Percentiles rank a stretch among this genome's conserved stretches.
These are phyloP conservation scores for Archaeoteleia sp. DNA, from an alignment of 2,888 invertebrate genomes.

Conservation along the genomic window DNA sequence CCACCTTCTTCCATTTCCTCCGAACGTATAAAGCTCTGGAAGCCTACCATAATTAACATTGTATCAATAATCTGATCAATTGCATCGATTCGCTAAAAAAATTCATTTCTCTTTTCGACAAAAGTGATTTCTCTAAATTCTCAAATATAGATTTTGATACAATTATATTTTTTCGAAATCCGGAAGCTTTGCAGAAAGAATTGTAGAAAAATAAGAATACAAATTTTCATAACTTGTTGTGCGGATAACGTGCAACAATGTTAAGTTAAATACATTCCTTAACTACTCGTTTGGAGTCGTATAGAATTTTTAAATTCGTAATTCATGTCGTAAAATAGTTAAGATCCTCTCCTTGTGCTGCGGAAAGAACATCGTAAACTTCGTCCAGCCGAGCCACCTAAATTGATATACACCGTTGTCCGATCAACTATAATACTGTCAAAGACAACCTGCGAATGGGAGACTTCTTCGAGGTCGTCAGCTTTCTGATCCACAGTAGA, in stretches of 20 bases:
- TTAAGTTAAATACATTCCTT: too few relatives aligned
- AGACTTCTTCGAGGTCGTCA: constrained; percentile 41
- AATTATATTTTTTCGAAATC: too few relatives aligned
- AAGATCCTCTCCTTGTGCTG: constrained; percentile 2
- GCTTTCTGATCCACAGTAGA: constrained; percentile 38
- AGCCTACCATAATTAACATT: constrained; percentile 31
- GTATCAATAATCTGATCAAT: not conserved
- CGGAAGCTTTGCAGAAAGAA: too few relatives aligned
- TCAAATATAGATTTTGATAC: too few relatives aligned
- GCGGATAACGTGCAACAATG: too few relatives aligned
- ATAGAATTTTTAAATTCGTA: constrained; percentile 6
- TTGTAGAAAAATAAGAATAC: too few relatives aligned
- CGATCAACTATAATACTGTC: constrained; percentile 40
- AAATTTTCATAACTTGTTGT: too few relatives aligned
- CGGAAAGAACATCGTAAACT: constrained; percentile 17
- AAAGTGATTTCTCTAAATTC: too few relatives aligned
- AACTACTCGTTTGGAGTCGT: constrained; percentile 2
- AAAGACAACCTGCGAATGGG: constrained; percentile 28
- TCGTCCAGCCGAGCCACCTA: constrained; percentile 6
- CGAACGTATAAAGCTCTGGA: constrained; percentile 15
- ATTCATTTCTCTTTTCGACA: too few relatives aligned
- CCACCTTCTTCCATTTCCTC: constrained; percentile 43
- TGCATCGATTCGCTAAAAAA: too few relatives aligned
- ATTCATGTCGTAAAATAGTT: constrained; percentile 16
- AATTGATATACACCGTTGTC: constrained; percentile 33